Evolutionary conservation across 2,888 invertebrate genomes (phyloP).

Genomic region (Zeuzera pyrina): DNA sequence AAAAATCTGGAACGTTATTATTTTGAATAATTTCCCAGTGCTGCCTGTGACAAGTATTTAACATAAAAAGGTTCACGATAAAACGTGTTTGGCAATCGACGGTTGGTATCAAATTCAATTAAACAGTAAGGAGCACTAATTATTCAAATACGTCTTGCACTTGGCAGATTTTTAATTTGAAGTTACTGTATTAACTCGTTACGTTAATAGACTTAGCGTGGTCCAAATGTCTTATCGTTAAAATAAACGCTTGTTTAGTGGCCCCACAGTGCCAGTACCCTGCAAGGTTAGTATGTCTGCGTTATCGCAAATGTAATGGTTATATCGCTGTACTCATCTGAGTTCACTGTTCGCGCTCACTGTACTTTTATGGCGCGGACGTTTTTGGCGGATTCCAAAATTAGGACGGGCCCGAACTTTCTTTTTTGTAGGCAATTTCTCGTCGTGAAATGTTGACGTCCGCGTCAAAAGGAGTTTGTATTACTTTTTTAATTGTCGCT

Average conservation of each 20-base stretch:
- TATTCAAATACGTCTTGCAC: no score
- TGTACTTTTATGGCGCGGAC: constrained; percentile 9
- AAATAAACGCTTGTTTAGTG: constrained; percentile 24
- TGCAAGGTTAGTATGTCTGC: constrained; percentile 35
- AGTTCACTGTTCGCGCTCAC: constrained; percentile 1
- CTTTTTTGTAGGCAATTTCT: constrained; percentile 1
- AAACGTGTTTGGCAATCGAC: no score
- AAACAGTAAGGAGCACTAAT: no score
- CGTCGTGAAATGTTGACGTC: constrained; percentile 16
- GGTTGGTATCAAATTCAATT: no score
- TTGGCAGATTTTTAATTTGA: no score
- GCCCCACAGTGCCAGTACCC: constrained; percentile 27
- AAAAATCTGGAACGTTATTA: no score
- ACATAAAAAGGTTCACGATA: no score
- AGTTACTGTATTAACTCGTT: no score
- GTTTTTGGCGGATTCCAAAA: constrained; percentile 26
- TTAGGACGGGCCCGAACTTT: constrained; percentile 13
- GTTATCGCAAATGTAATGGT: constrained; percentile 42
- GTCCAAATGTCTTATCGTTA: constrained; percentile 8
- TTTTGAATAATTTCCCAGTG: no score
- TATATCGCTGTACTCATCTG: constrained; percentile 33
- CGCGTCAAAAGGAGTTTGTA: constrained; percentile 23
- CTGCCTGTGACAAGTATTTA: no score
- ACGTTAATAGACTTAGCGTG: constrained; percentile 11
- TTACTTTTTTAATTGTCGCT: constrained; percentile 28